These are phyloP conservation scores for Todiramphus chloris DNA, from an alignment of 2,113 vertebrate species.

Conservation along the genomic window DNA sequence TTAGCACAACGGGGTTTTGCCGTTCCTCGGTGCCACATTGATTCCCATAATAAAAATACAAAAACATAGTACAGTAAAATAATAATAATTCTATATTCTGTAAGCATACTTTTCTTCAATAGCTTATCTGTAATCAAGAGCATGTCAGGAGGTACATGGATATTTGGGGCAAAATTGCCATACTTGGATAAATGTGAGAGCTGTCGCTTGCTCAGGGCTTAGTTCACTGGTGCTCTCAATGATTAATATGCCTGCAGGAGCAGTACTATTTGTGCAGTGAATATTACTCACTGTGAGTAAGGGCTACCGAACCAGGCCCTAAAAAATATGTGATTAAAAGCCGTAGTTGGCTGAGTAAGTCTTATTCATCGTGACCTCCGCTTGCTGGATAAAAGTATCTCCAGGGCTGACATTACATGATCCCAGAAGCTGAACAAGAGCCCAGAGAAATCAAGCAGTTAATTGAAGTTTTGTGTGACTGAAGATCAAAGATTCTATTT, in stretches of 20 bases:
- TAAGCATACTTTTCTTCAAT: background rate
- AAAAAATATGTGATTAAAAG: constrained; percentile 14
- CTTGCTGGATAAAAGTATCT: background rate
- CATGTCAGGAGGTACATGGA: background rate
- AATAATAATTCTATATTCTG: background rate
- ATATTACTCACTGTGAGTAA: constrained; percentile 19
- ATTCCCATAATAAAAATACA: background rate
- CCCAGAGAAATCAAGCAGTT: background rate
- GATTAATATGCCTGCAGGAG: background rate
- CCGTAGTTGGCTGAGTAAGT: background rate
- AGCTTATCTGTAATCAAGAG: background rate
- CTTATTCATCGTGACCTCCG: background rate
- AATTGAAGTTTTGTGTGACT: background rate
- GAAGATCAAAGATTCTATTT: background rate
- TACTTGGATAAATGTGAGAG: background rate
- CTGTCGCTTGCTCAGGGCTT: background rate
- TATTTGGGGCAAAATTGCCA: background rate
- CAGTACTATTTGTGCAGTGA: background rate
- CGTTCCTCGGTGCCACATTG: background rate
- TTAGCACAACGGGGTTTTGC: background rate
- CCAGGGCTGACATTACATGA: background rate
- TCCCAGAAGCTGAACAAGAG: background rate
- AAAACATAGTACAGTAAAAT: background rate
- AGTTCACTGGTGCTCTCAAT: background rate
- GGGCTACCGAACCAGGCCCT: constrained; percentile 21